Base-by-base conservation (phyloP, 2,113 vertebrate genomes). In the Siniperca chuatsi region DNA sequence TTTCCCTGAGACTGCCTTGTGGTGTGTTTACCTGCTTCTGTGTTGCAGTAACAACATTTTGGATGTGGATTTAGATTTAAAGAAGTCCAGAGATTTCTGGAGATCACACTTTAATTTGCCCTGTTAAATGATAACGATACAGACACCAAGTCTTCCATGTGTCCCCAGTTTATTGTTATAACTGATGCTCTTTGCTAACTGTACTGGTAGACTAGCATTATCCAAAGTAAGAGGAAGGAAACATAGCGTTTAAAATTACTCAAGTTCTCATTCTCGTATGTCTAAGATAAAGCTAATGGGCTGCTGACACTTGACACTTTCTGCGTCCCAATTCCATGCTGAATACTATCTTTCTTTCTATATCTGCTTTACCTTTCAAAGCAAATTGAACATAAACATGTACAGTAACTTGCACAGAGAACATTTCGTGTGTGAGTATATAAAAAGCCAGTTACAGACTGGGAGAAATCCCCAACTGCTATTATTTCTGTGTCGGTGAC, bases 11-110 rank as follows among this genome's bases (percentile, higher is more conserved):
- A 13, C 52, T 6, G 25, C 72, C 42, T 16, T 7, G 65, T 57
- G 5, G 25, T 72, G 57, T 37, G 60, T 81, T 76, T 64, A 48
- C 33, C 29, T 55, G 75, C 35, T 23, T 71, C 81, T 50, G 62
- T 60, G 62, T 7, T 52, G 58, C 44, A n/a, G 73, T 50, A 44
- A 64, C 58, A 44, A 40, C 11, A 21, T 13, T 79, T 40, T 46
- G 40, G 55, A 74, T 60, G 54, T 2, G 20, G 48, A 77, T 58
- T 67, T 25, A 18, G 35, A 58, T 73, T 25, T 8, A 7, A 18
- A 75, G 12, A 29, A 46, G 40, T 40, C 46, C 8, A 12, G 11
- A 42, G 13, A 52, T 25, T 69, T 18, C 48, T 13, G 23, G 68
- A 71, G 16, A 35, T 65, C 35, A 37, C 42, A 57, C 40, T 69